phyloP scores from a whole-genome alignment of 2,113 vertebrate species.

The Malurus cyaneus region DNA sequence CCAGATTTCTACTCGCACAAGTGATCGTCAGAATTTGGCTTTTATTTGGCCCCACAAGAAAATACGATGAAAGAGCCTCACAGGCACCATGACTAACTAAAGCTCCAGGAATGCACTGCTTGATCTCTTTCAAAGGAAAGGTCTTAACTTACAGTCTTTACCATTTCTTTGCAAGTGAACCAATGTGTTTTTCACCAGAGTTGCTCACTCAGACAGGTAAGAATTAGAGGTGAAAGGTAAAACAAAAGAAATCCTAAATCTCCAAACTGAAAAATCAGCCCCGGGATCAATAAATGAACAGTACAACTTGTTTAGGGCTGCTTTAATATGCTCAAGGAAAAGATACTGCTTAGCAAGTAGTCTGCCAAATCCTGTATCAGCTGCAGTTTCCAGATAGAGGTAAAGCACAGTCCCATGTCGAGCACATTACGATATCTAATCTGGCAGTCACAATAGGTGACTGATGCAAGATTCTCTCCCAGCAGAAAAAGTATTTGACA shows the following conservation, averaged over 20 bases:
- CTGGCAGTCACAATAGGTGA: conserved; percentile 59
- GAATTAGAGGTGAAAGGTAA: not conserved
- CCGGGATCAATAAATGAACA: not conserved
- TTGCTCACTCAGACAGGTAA: not conserved
- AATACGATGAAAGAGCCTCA: not conserved
- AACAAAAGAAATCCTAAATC: not conserved
- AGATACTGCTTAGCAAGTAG: conserved; percentile 23
- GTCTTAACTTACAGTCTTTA: not conserved
- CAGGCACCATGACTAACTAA: not conserved
- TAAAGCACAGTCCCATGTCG: conserved; percentile 31
- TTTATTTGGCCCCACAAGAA: conserved; percentile 15
- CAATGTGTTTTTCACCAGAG: not conserved
- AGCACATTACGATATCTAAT: conserved; percentile 55
- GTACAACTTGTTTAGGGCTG: not conserved
- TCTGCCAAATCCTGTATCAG: conserved; percentile 37
- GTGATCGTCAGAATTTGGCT: conserved; percentile 19
- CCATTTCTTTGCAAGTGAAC: not conserved
- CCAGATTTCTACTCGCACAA: conserved; percentile 12
- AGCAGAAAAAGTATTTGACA: conserved; percentile 62
- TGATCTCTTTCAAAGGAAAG: not conserved
- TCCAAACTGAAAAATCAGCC: not conserved
- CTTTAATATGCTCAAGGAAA: not conserved
- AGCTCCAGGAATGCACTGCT: not conserved
- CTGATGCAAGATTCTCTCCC: conserved; percentile 46
- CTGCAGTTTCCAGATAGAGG: conserved; percentile 53